phyloP scores from a whole-genome alignment of 2,113 vertebrate species.

The Megaceryle torquata region DNA sequence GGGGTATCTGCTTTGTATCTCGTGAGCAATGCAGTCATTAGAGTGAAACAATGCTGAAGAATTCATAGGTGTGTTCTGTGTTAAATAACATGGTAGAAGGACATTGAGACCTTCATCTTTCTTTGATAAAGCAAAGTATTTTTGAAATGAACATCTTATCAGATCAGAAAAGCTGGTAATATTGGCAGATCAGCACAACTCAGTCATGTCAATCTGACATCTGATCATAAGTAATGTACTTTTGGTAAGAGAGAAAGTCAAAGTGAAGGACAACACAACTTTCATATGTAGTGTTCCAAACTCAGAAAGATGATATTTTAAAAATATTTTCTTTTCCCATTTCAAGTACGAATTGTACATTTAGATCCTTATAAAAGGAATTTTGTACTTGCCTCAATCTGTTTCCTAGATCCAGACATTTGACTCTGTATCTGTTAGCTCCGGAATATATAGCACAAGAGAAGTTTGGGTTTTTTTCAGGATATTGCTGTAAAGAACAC shows the following conservation, averaged over 20 bases:
- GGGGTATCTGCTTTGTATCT: not conserved
- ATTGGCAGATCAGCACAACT: constrained; percentile 47
- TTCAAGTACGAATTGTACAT: not conserved
- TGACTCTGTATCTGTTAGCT: not conserved
- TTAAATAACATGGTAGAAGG: constrained; percentile 20
- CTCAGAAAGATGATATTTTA: not conserved
- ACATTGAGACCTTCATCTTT: constrained; percentile 43
- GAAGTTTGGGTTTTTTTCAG: not conserved
- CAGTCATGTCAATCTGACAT: constrained; percentile 36
- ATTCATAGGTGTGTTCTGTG: not conserved
- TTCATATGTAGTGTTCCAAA: not conserved
- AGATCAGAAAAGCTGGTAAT: constrained; percentile 52
- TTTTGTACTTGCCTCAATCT: not conserved
- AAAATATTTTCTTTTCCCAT: not conserved
- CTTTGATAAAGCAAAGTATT: constrained; percentile 54
- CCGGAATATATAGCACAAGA: not conserved
- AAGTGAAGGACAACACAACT: constrained; percentile 36
- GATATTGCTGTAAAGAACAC: not conserved
- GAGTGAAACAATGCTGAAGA: not conserved
- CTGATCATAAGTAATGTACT: constrained; percentile 45
- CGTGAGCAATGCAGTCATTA: not conserved
- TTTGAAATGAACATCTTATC: constrained; percentile 43
- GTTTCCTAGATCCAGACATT: not conserved
- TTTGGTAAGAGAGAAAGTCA: constrained; percentile 38
- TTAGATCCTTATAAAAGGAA: not conserved